Evolutionary conservation across 2,888 invertebrate genomes (phyloP).

Genomic region (Nephrocerus scutellatus): DNA sequence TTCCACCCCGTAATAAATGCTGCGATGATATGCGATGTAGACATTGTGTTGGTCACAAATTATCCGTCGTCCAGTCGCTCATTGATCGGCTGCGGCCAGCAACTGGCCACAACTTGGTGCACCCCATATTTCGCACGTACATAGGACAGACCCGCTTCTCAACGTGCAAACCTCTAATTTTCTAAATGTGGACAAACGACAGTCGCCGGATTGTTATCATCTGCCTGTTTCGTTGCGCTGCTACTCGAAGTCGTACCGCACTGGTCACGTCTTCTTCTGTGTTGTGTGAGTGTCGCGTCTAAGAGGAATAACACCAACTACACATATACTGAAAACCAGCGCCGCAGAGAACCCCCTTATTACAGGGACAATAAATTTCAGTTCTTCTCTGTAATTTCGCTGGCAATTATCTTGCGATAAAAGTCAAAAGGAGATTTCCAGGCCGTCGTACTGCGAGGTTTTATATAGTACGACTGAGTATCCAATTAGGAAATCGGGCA

Average conservation of each 20-base stretch:
- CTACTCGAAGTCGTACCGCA: no score
- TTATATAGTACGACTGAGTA: no score
- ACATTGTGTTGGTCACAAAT: no score
- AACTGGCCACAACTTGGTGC: slow-evolving; percentile 11
- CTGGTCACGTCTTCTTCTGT: no score
- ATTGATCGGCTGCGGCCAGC: background rate
- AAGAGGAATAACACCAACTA: no score
- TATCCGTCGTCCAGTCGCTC: no score
- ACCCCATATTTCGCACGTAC: slow-evolving; percentile 22
- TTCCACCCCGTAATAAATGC: no score
- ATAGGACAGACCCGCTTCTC: slow-evolving; percentile 19
- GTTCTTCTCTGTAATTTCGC: slow-evolving; percentile 36
- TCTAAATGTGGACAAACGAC: slow-evolving; percentile 25
- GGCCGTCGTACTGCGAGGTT: no score
- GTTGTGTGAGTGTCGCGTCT: no score
- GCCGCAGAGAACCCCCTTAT: slow-evolving; percentile 28
- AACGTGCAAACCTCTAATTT: slow-evolving; percentile 25
- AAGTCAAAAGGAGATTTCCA: slow-evolving; percentile 33
- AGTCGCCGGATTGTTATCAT: slow-evolving; percentile 1
- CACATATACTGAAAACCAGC: no score
- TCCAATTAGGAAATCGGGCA: no score
- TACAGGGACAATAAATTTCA: slow-evolving; percentile 30
- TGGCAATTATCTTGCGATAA: slow-evolving; percentile 41
- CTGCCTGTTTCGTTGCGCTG: slow-evolving; percentile 6
- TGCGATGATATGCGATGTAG: no score